phyloP scores from a whole-genome alignment of 1,140 invertebrate species.

The Triops longicaudatus region DNA sequence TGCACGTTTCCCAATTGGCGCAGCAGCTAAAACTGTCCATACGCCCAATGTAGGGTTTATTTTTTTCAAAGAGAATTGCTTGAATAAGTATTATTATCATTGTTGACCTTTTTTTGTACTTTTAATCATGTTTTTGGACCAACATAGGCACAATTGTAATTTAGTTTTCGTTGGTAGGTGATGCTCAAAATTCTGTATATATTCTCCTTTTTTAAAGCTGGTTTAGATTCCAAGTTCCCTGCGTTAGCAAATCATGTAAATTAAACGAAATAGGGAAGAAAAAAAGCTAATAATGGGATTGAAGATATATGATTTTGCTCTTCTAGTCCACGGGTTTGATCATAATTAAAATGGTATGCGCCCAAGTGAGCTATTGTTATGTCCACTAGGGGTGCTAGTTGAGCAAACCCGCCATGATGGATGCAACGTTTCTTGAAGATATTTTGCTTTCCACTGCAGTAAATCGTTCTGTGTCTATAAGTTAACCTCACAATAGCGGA shows the following conservation, averaged over 20 bases:
- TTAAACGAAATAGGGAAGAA: background rate
- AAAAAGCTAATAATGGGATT: background rate
- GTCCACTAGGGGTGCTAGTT: no score
- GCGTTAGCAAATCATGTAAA: background rate
- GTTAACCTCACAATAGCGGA: no score
- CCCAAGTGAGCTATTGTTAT: no score
- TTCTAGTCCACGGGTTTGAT: background rate
- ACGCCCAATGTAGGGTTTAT: background rate
- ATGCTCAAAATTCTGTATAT: background rate
- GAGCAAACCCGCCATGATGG: no score
- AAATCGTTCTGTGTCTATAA: no score
- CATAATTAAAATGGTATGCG: background rate
- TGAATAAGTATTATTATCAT: no score
- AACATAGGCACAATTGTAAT: background rate
- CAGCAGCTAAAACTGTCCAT: conserved; percentile 62
- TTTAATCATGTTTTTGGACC: background rate
- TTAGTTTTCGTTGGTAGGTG: background rate
- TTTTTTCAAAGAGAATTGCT: background rate
- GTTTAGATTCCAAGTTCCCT: background rate
- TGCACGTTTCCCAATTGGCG: conserved; percentile 68
- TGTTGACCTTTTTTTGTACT: no score
- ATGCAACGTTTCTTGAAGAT: no score
- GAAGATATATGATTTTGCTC: background rate
- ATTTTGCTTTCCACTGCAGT: no score
- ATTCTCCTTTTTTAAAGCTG: background rate